phyloP scores from a whole-genome alignment of 2,113 vertebrate genomes.

The Notechis scutatus region DNA sequence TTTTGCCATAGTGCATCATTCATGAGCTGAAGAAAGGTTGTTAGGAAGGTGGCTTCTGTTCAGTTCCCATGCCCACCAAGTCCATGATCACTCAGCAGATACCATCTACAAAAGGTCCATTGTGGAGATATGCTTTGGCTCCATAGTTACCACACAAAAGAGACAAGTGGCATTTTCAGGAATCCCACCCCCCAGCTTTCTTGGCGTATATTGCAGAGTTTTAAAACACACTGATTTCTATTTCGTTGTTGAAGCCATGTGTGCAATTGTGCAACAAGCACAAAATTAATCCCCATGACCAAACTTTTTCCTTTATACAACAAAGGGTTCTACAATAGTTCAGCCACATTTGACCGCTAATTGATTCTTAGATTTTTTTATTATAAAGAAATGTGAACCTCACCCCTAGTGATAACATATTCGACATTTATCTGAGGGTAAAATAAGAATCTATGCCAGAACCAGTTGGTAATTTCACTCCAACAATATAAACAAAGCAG shows the following conservation, averaged over 20 bases:
- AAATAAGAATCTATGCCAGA: neutral
- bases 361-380: neutral
- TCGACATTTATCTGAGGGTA: neutral
- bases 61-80: slow-evolving; percentile 15
- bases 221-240: neutral
- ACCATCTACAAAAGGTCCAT: slow-evolving; percentile 11
- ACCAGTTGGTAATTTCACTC: neutral
- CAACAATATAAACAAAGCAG: neutral
- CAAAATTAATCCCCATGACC: slow-evolving; percentile 20
- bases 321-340: slow-evolving; percentile 4
- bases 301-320: slow-evolving; percentile 3
- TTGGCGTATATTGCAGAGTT: neutral
- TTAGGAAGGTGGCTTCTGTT: neutral
- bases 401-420: neutral
- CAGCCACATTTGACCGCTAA: neutral
- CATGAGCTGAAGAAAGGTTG: slow-evolving; percentile 3
- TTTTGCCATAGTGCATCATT: slow-evolving; percentile 1
- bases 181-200: neutral
- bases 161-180: neutral
- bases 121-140: slow-evolving; percentile 4
- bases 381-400: neutral
- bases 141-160: slow-evolving; percentile 25
- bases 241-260: slow-evolving; percentile 18
- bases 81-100: neutral
- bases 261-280: neutral